phyloP scores from a whole-genome alignment of 2,797 vertebrate genomes.

The Scyliorhinus canicula region DNA sequence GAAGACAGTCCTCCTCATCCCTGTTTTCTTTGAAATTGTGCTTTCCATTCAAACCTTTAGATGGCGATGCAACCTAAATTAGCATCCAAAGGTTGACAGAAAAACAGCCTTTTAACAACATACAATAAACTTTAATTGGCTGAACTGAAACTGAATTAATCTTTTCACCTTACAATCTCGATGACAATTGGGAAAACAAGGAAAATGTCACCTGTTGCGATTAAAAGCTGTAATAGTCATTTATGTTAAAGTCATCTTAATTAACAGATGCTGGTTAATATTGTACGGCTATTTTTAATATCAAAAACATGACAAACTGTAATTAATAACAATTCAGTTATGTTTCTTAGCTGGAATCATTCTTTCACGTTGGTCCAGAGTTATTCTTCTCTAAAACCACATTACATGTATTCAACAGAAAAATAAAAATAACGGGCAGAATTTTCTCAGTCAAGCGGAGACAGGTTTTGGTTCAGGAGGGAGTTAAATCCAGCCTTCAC shows the following conservation, averaged over 20 bases:
- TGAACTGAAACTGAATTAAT: conserved; percentile 15
- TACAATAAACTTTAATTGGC: background rate
- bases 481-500: background rate
- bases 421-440: background rate
- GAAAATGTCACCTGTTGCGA: background rate
- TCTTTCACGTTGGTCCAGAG: background rate
- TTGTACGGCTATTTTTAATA: background rate
- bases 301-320: background rate
- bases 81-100: background rate
- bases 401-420: background rate
- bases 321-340: background rate
- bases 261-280: background rate
- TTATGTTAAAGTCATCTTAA: background rate
- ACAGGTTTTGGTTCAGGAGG: background rate
- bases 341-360: background rate
- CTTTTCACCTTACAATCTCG: background rate
- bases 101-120: background rate
- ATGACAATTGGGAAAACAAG: background rate
- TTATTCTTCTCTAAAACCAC: background rate
- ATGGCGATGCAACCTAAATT: background rate
- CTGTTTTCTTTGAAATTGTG: background rate
- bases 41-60: conserved; percentile 23
- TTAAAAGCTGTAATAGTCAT: background rate
- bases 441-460: background rate
- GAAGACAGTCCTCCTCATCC: no score